A percentile compares a stretch with the other conserved stretches of the same genome.
Evolutionary conservation across 2,888 invertebrate genomes (phyloP).

Genomic region (Allacma fusca): DNA sequence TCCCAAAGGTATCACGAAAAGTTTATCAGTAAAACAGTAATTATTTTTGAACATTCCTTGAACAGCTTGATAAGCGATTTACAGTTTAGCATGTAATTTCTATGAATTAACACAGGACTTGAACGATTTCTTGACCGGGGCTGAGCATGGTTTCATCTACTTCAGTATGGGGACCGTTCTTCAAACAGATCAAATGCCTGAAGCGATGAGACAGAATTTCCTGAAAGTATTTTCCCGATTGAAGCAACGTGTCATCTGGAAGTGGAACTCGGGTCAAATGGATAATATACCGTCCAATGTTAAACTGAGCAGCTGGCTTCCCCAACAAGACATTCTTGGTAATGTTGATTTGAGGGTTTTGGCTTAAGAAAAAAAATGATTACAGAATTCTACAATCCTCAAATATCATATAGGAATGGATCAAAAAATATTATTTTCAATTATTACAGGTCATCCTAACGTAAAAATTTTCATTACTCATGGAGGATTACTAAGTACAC

Average conservation of each 20-base stretch:
- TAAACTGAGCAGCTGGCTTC: conserved; percentile 62
- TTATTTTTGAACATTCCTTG: no score
- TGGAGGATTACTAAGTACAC: conserved; percentile 73
- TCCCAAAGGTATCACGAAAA: conserved; percentile 54
- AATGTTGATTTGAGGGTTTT: background rate
- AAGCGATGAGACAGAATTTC: conserved; percentile 74
- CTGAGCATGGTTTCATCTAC: conserved; percentile 75
- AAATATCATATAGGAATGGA: background rate
- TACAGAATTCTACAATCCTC: no score
- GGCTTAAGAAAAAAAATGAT: no score
- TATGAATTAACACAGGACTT: no score
- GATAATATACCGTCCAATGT: conserved; percentile 71
- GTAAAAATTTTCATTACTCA: conserved; percentile 72
- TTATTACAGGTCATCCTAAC: conserved; percentile 67
- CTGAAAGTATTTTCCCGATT: conserved; percentile 77
- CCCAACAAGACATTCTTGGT: conserved; percentile 80
- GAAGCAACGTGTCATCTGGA: conserved; percentile 84
- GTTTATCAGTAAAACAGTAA: no score
- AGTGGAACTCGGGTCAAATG: conserved; percentile 75
- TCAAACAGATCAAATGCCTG: conserved; percentile 63
- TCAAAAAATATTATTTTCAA: background rate
- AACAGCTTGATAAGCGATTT: no score
- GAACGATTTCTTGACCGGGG: no score
- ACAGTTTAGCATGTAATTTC: no score
- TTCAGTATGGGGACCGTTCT: background rate